These are phyloP conservation scores for Thecocarcelia acutangulata DNA, from an alignment of 2,888 invertebrate species.

Conservation along the genomic window DNA sequence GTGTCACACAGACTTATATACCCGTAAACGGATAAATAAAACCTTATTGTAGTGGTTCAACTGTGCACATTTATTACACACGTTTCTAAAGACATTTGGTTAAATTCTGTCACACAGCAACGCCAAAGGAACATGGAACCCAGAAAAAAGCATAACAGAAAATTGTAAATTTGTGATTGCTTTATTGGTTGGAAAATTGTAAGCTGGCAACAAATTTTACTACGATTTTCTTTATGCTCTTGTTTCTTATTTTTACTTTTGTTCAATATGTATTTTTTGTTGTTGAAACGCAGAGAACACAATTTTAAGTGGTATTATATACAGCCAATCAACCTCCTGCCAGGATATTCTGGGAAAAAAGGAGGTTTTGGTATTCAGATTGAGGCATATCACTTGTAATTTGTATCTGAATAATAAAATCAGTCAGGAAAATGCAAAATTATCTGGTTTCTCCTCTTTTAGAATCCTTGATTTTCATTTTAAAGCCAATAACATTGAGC, in stretches of 20 bases:
- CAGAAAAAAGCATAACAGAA: constrained; percentile 3
- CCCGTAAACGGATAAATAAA: constrained; percentile 4
- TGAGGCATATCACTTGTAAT: constrained; percentile 26
- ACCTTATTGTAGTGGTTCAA: not conserved
- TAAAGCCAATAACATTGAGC: constrained; percentile 1
- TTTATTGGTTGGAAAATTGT: constrained; percentile 68
- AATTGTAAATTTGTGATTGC: constrained; percentile 54
- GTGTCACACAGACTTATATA: not conserved
- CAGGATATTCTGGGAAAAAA: constrained; percentile 25
- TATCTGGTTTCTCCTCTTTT: not conserved
- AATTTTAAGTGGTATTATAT: constrained; percentile 19
- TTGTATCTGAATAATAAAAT: constrained; percentile 33
- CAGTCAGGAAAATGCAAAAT: constrained; percentile 12
- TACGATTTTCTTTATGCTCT: constrained; percentile 34
- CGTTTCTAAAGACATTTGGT: constrained; percentile 45
- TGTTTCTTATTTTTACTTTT: not conserved
- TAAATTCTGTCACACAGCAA: constrained; percentile 40
- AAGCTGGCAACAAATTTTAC: constrained; percentile 65
- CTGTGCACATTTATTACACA: constrained; percentile 3
- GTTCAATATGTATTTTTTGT: not conserved
- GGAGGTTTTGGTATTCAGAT: not conserved
- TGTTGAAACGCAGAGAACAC: not conserved
- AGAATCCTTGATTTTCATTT: not conserved
- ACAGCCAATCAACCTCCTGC: constrained; percentile 27
- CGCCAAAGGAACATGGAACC: not conserved